phyloP scores from a whole-genome alignment of 2,797 vertebrate genomes.

The Peromyscus attwateri region DNA sequence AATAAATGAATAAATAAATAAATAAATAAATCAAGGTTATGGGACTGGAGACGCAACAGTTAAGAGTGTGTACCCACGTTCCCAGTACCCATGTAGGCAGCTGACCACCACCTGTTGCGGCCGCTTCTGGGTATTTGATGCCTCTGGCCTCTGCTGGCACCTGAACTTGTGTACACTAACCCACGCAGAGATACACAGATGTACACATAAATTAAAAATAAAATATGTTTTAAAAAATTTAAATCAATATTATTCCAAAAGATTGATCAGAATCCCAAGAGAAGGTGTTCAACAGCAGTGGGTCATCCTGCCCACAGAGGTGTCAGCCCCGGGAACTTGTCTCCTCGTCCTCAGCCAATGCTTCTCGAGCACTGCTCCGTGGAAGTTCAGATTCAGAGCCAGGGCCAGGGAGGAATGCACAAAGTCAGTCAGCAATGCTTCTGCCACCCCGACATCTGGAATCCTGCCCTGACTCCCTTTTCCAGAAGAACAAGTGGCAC shows the following conservation, averaged over 20 bases:
- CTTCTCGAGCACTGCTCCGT: background rate
- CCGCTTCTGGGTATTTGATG: background rate
- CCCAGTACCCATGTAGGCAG: background rate
- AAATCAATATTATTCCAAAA: background rate
- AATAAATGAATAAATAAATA: too few relatives aligned
- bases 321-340: background rate
- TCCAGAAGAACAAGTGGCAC: slow-evolving; percentile 63
- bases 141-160: background rate
- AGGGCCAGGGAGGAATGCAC: background rate
- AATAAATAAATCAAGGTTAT: background rate
- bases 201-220: background rate
- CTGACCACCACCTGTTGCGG: too few relatives aligned
- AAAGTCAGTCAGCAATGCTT: background rate
- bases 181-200: background rate
- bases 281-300: background rate
- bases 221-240: background rate
- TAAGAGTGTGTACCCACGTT: too few relatives aligned
- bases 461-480: background rate
- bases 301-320: background rate
- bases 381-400: background rate
- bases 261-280: background rate
- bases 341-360: background rate
- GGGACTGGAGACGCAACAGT: background rate
- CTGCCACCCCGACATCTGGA: slow-evolving; percentile 15
- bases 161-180: background rate